phyloP scores from a whole-genome alignment of 23 tunicate genomes.

The Styela plicata region DNA sequence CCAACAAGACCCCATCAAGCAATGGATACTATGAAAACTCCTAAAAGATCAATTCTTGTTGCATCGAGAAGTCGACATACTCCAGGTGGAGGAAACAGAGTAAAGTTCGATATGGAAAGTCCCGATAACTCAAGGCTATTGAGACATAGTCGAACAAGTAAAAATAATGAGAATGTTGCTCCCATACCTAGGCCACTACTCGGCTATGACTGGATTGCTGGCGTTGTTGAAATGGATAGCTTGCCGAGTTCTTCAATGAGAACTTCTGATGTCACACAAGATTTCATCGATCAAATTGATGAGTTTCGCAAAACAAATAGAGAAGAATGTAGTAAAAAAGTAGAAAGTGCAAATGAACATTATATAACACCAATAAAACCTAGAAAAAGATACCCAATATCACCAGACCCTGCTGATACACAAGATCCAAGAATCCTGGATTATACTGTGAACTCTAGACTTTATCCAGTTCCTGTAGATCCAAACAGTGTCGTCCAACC shows the following conservation, averaged over 20 bases:
- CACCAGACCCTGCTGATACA: slow-evolving; percentile 89
- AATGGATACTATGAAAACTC: slow-evolving; percentile 26
- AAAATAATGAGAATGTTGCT: background rate
- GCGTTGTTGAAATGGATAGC: slow-evolving; percentile 57
- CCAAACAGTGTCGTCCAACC: slow-evolving; percentile 35
- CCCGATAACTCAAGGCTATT: background rate
- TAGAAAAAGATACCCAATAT: slow-evolving; percentile 10
- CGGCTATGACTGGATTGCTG: slow-evolving; percentile 95
- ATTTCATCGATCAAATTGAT: slow-evolving; percentile 57
- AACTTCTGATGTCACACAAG: slow-evolving; percentile 30
- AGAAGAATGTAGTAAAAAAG: slow-evolving; percentile 60
- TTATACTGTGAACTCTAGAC: slow-evolving; percentile 79
- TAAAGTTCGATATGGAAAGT: slow-evolving; percentile 14
- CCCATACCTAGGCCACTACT: slow-evolving; percentile 46
- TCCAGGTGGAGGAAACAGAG: background rate
- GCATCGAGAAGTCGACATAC: background rate
- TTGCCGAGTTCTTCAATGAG: slow-evolving; percentile 5
- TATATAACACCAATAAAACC: slow-evolving; percentile 42
- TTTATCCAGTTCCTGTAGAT: slow-evolving; percentile 82
- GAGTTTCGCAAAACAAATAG: slow-evolving; percentile 80
- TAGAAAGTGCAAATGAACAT: slow-evolving; percentile 48
- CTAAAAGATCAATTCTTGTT: slow-evolving; percentile 20
- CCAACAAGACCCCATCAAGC: slow-evolving; percentile 15
- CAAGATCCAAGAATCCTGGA: slow-evolving; percentile 64
- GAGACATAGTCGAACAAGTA: background rate